Conservation (phyloP, 2,113 vertebrate genomes). For the Triplophysa tibetana region DNA sequence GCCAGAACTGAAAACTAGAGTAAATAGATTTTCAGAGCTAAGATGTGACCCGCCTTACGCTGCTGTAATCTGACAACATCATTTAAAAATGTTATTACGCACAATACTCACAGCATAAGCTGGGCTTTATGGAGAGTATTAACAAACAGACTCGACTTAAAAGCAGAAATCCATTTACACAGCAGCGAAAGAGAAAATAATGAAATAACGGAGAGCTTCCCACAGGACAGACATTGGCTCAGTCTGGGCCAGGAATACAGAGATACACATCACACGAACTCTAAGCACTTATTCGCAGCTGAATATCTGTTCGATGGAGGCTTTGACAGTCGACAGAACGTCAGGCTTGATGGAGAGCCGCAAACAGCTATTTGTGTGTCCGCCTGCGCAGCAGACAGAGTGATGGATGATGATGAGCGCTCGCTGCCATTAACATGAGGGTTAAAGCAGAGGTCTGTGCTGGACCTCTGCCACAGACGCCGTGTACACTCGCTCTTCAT, state of each 20-base stretch:
- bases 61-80: conserved; percentile 6
- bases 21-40: not conserved
- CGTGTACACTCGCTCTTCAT: conserved; percentile 6
- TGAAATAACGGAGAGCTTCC: not conserved
- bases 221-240: conserved; percentile 12
- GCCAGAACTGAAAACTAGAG: not conserved
- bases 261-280: conserved; percentile 7
- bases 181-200: conserved; percentile 25
- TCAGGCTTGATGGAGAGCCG: conserved; percentile 11
- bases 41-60: not conserved
- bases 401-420: conserved; percentile 30
- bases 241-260: not conserved
- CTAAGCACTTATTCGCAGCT: conserved; percentile 14
- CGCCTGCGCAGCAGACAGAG: conserved; percentile 11
- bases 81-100: conserved; percentile 8
- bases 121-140: conserved; percentile 1
- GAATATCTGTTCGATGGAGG: not conserved
- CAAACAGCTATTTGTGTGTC: conserved; percentile 15
- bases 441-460: conserved; percentile 25
- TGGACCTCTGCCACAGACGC: conserved; percentile 21
- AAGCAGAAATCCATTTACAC: conserved; percentile 26
- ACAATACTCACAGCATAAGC: conserved; percentile 20
- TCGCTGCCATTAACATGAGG: conserved; percentile 23
- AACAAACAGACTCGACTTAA: conserved; percentile 18
- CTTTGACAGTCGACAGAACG: conserved; percentile 13